Evolutionary conservation across 2,797 vertebrate species (phyloP), one percentile per base, ranked within the genome.

Genomic region (Octomys mimax): DNA sequence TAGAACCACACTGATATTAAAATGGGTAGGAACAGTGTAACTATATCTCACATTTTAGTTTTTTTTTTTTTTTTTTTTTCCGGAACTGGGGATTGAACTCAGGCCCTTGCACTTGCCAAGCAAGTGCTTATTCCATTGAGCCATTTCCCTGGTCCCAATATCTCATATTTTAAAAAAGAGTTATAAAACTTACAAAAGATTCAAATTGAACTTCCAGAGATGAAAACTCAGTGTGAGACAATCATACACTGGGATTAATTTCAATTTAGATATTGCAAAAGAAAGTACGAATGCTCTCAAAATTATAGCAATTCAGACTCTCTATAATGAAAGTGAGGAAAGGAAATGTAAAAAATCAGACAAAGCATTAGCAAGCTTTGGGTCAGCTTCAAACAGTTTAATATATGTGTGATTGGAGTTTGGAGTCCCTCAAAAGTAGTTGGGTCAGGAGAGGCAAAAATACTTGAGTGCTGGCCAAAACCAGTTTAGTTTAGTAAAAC

Each of bases 401-500:
- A 79, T 62, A 61, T 31, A 28, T 9, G 21, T 61, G 3, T 86
- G 31, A 49, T 75, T 68, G 28, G 24, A 42, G 31, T 54, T 21
- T 75, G 33, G 31, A 42, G 31, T 66, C 21, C 81, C 21, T 13
- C 36, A 85, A 78, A 64, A 9, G 57, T 83, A 71, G 73, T 75
- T 28, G 28, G 39, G 42, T 18, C 39, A 31, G 52, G 79, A 57
- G 49, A 52, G 49, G 75, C 31, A 59, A 66, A 89, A 52, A 7
- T 31, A n/a, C 26, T 89, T 57, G 93, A 57, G 62, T 75, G 42
- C 12, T 33, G 21, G 3, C 14, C 10, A 57, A 73, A 94, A 78
- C 83, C 21, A 39, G 36, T 91, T 87, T 92, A 91, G n/a, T 83
- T 87, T 95, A 24, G 57, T 80, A 49, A 93, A 54, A 75, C 14